These are phyloP conservation scores for Xestia sexstrigata DNA, from an alignment of 2,888 invertebrate genomes.

Conservation along the genomic window DNA sequence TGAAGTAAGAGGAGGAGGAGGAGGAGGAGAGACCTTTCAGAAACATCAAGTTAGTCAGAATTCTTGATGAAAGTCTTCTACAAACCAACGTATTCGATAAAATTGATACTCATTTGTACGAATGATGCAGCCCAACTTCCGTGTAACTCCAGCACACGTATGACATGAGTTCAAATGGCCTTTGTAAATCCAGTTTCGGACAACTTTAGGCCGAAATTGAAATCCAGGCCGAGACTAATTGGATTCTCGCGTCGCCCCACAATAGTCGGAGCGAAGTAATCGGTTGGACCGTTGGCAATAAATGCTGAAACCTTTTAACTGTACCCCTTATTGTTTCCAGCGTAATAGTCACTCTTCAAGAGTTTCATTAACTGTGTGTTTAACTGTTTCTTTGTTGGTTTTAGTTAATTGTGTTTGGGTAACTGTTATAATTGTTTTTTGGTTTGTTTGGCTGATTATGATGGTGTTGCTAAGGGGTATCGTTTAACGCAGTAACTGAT, in stretches of 20 bases:
- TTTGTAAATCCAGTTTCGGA: conserved; percentile 22
- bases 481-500: neutral
- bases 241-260: neutral
- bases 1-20: neutral
- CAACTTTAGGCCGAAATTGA: conserved; percentile 21
- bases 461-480: neutral
- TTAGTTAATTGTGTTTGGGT: neutral
- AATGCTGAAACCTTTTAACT: conserved; percentile 67
- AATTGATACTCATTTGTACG: conserved; percentile 28
- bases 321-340: conserved; percentile 38
- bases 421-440: neutral
- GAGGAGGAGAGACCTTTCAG: neutral
- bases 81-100: conserved; percentile 13
- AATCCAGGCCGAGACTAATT: conserved; percentile 16
- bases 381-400: conserved; percentile 8
- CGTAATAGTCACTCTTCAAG: conserved; percentile 23
- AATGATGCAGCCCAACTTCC: neutral
- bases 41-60: neutral
- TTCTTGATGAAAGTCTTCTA: neutral
- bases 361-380: conserved; percentile 41
- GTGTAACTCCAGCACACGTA: neutral
- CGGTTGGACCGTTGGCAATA: conserved; percentile 48
- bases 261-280: conserved; percentile 31
- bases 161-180: conserved; percentile 1
- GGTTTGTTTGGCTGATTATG: neutral